phyloP scores from a whole-genome alignment of 2,113 vertebrate genomes.

The Fregetta grallaria region DNA sequence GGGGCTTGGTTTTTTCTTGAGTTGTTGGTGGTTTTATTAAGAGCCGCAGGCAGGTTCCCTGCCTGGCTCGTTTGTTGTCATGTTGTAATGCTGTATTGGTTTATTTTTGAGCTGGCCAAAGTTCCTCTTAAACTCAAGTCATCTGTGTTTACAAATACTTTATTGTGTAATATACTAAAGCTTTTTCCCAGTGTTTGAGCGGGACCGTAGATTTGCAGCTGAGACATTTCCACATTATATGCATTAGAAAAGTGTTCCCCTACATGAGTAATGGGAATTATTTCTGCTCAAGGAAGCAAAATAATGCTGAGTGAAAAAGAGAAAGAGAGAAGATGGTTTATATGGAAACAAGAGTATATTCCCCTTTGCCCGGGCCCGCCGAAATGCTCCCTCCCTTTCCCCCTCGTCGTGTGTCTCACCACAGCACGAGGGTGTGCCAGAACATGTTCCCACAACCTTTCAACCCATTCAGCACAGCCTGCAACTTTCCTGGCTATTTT shows the following conservation, averaged over 20 bases:
- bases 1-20: not conserved
- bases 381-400: not conserved
- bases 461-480: slow-evolving; percentile 39
- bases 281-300: slow-evolving; percentile 37
- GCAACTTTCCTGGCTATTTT: slow-evolving; percentile 43
- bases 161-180: slow-evolving; percentile 2
- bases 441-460: slow-evolving; percentile 63
- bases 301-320: not conserved
- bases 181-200: not conserved
- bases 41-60: not conserved
- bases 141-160: slow-evolving; percentile 37
- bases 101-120: slow-evolving; percentile 14
- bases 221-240: not conserved
- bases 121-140: not conserved
- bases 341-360: not conserved
- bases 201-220: not conserved
- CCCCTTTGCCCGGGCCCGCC: not conserved
- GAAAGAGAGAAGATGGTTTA: slow-evolving; percentile 3
- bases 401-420: not conserved
- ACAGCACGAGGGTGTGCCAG: slow-evolving; percentile 24
- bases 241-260: not conserved
- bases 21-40: not conserved
- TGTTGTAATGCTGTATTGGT: not conserved
- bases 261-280: slow-evolving; percentile 19
- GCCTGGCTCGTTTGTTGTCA: not conserved